Conservation (phyloP, 23 tunicate species). For the Trididemnum clinides region DNA sequence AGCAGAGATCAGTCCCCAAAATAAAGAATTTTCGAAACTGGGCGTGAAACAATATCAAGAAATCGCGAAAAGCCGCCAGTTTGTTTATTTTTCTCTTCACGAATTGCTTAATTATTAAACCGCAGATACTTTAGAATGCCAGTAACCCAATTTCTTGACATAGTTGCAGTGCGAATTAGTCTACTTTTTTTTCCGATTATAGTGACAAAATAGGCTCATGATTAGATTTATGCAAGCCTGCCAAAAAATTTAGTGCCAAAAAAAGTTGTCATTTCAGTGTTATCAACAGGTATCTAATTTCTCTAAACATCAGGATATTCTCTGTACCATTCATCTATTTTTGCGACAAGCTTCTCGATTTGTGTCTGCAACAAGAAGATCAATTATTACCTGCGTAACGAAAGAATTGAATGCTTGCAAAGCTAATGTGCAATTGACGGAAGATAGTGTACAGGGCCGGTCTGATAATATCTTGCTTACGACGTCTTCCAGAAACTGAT, state of each 20-base stretch:
- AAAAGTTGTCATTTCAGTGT: not conserved
- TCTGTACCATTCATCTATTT: conserved; percentile 1
- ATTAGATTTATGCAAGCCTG: conserved; percentile 19
- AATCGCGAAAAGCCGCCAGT: too few relatives aligned
- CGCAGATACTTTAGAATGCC: conserved; percentile 2
- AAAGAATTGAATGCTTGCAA: not conserved
- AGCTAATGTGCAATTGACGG: conserved; percentile 5
- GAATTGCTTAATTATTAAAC: not conserved
- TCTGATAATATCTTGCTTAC: not conserved
- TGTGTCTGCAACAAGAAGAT: not conserved
- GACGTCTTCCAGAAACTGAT: not conserved
- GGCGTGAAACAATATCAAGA: too few relatives aligned
- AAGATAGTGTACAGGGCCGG: not conserved
- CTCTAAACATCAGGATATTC: not conserved
- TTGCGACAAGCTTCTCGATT: conserved; percentile 20
- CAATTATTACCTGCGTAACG: not conserved
- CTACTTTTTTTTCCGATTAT: not conserved
- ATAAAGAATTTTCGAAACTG: too few relatives aligned
- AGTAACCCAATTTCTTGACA: not conserved
- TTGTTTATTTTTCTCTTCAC: not conserved
- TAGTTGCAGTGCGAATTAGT: conserved; percentile 8
- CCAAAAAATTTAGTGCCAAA: conserved; percentile 1
- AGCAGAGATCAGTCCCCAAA: too few relatives aligned
- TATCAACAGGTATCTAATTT: not conserved
- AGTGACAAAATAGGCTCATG: conserved; percentile 9